A percentile compares a stretch with the other conserved stretches of the same genome.
These are phyloP conservation scores for Drosophila falleni DNA, from an alignment of 2,888 invertebrate species.

Conservation along the genomic window DNA sequence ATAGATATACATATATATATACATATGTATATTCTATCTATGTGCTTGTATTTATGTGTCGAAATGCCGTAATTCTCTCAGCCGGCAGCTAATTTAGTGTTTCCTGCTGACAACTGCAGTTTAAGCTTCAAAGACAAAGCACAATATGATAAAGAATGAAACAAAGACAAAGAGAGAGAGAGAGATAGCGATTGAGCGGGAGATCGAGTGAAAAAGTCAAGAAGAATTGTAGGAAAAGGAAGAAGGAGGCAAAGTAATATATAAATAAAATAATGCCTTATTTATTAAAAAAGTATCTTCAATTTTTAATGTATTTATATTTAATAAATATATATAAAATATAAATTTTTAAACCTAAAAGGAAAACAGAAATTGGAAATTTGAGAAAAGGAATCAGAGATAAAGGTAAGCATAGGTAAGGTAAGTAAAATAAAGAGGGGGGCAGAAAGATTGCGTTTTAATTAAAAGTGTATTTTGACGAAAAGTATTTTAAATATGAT, in stretches of 20 bases:
- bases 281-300: neutral
- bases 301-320: too few species aligned
- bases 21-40: conserved; percentile 11
- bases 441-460: neutral
- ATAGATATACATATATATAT: conserved; percentile 9
- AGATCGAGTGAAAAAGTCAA: neutral
- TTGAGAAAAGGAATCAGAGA: neutral
- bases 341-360: too few species aligned
- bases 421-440: neutral
- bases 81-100: conserved; percentile 80
- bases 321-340: too few species aligned
- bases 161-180: conserved; percentile 11
- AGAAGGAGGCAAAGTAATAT: neutral
- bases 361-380: neutral
- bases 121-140: conserved; percentile 66
- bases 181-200: neutral
- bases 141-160: conserved; percentile 51
- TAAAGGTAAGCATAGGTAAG: too few species aligned
- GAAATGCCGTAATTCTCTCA: conserved; percentile 73
- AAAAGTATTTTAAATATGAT: neutral
- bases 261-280: neutral
- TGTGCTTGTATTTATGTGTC: conserved; percentile 45
- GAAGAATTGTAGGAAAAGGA: neutral
- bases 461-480: neutral
- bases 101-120: conserved; percentile 81